Percentiles rank a stretch among this genome's conserved stretches.
phyloP scores from a whole-genome alignment of 2,797 vertebrate species.

The Gadopsis marmoratus region DNA sequence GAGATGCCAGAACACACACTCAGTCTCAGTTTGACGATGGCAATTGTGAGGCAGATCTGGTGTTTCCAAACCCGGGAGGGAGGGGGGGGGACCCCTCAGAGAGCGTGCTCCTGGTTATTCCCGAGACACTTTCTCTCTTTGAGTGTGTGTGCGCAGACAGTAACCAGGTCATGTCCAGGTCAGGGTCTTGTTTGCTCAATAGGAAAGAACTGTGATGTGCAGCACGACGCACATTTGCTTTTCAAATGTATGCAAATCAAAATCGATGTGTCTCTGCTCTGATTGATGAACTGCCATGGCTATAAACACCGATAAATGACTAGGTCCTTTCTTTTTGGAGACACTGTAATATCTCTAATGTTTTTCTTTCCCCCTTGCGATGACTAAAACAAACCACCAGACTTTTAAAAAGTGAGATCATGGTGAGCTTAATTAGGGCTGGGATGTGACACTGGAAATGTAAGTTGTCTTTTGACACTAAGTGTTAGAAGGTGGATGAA shows the following conservation, averaged over 20 bases:
- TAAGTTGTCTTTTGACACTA: slow-evolving; percentile 21
- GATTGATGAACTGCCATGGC: slow-evolving; percentile 46
- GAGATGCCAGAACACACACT: slow-evolving; percentile 44
- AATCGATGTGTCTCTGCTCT: slow-evolving; percentile 13
- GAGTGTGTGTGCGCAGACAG: slow-evolving; percentile 20
- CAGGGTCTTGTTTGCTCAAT: slow-evolving; percentile 55
- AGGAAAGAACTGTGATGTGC: slow-evolving; percentile 32
- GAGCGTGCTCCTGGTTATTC: slow-evolving; percentile 39
- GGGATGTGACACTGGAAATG: slow-evolving; percentile 36
- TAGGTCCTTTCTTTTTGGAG: not conserved
- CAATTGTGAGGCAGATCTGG: slow-evolving; percentile 5
- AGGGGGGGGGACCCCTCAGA: slow-evolving; percentile 29
- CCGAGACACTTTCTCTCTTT: slow-evolving; percentile 14
- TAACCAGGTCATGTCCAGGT: slow-evolving; percentile 62
- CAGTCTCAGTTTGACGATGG: slow-evolving; percentile 19
- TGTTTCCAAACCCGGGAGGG: slow-evolving; percentile 25
- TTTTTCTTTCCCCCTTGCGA: not conserved
- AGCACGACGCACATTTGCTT: slow-evolving; percentile 60
- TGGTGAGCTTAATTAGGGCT: slow-evolving; percentile 16
- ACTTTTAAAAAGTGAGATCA: slow-evolving; percentile 37
- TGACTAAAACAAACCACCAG: slow-evolving; percentile 21
- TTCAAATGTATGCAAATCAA: slow-evolving; percentile 73
- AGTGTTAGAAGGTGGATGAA: slow-evolving; percentile 23
- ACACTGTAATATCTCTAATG: not conserved
- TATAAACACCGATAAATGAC: slow-evolving; percentile 37